A percentile compares a stretch with the other conserved stretches of the same genome.
phyloP scores from a whole-genome alignment of 1,140 invertebrate genomes.

The Aphidius gifuensis region DNA sequence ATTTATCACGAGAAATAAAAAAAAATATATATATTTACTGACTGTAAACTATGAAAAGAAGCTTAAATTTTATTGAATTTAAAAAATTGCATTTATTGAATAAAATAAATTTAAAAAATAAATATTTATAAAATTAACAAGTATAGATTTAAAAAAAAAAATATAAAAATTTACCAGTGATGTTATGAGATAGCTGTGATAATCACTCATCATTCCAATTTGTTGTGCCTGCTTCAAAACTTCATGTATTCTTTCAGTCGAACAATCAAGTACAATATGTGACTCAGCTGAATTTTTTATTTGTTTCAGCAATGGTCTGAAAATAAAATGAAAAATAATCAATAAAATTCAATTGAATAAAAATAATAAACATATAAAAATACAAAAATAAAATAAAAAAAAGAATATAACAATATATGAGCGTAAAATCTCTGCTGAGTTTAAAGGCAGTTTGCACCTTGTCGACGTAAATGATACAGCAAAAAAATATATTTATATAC shows the following conservation, averaged over 20 bases:
- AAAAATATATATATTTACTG: neutral
- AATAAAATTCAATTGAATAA: neutral
- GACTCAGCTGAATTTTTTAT: slow-evolving; percentile 87
- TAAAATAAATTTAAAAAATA: neutral
- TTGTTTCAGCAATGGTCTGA: slow-evolving; percentile 82
- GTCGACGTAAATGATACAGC: too few species aligned
- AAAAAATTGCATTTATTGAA: too few species aligned
- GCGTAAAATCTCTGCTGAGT: too few species aligned
- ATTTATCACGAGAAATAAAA: neutral
- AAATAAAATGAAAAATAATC: slow-evolving; percentile 34
- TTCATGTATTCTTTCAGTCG: slow-evolving; percentile 77
- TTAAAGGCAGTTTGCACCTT: too few species aligned
- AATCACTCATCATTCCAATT: slow-evolving; percentile 92
- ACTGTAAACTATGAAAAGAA: neutral
- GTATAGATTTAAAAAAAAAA: neutral
- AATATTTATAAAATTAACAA: neutral
- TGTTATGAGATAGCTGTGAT: slow-evolving; percentile 88
- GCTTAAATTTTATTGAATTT: too few species aligned
- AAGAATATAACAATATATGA: too few species aligned
- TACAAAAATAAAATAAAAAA: neutral
- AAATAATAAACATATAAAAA: neutral
- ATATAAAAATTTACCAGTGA: slow-evolving; percentile 66
- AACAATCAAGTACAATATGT: slow-evolving; percentile 89
- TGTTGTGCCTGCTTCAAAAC: slow-evolving; percentile 90
- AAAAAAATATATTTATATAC: too few species aligned